phyloP scores from a whole-genome alignment of 2,797 vertebrate genomes.

The Aeoliscus strigatus region DNA sequence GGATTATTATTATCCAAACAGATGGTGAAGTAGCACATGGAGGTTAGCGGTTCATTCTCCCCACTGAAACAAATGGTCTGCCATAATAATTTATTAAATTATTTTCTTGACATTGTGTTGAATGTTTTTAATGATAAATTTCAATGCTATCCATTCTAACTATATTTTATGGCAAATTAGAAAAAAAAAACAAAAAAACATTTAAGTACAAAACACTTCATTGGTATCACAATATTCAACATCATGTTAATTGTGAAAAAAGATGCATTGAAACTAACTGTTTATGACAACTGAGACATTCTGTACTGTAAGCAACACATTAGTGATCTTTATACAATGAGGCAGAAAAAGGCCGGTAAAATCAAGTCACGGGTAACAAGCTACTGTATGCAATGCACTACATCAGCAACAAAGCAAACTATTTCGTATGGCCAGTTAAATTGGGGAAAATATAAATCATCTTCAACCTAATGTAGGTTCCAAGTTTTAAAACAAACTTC shows the following conservation, averaged over 20 bases:
- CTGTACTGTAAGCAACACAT: conserved; percentile 60
- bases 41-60: conserved; percentile 34
- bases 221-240: conserved; percentile 63
- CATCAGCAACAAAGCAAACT: conserved; percentile 52
- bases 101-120: conserved; percentile 39
- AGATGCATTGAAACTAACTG: conserved; percentile 45
- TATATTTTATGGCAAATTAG: conserved; percentile 44
- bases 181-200: conserved; percentile 44
- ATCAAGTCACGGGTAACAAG: conserved; percentile 48
- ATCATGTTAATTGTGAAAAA: conserved; percentile 49
- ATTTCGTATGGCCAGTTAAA: conserved; percentile 32
- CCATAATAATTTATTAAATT: conserved; percentile 52
- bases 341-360: conserved; percentile 41
- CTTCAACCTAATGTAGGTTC: conserved; percentile 75
- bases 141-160: conserved; percentile 25
- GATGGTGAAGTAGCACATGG: conserved; percentile 35
- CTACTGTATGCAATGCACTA: conserved; percentile 48
- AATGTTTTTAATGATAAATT: conserved; percentile 36
- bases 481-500: conserved; percentile 83
- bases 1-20: conserved; percentile 55
- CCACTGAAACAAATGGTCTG: conserved; percentile 48
- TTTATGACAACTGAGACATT: conserved; percentile 60
- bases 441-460: conserved; percentile 58
- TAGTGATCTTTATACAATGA: conserved; percentile 53
- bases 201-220: conserved; percentile 57